Evolutionary conservation across 2,113 vertebrate species (phyloP), one percentile per base, ranked within the genome.

Genomic region (Scalopus aquaticus): DNA sequence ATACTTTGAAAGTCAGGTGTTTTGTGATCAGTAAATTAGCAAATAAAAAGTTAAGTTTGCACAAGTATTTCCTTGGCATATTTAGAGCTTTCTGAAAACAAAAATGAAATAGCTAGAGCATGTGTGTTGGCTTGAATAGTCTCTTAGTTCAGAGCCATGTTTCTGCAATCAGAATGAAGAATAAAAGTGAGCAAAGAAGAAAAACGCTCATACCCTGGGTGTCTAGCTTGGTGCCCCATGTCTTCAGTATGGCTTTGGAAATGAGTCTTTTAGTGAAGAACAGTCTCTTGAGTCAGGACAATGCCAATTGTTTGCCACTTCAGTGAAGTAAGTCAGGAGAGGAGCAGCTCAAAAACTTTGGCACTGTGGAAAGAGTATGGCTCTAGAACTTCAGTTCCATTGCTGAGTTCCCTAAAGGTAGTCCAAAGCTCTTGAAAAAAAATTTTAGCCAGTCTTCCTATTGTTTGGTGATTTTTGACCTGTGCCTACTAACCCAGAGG

Each of bases 301-400:
- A 35, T 96, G 78, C 64, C 91, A 91, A 49, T 35, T 67, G 17
- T 88, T 84, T 88, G 86, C 83, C 54, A 85, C n/a, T 90, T 91
- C 11, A 88, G 60, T 35, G 62, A 79, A 72, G 58, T 9, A 91
- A 35, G 17, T 51, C 80, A 69, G 64, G 58, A 85, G 73, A 94
- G 32, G 89, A 88, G 86, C 89, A 88, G 76, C 83, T 82, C 81
- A 83, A 3, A 74, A 76, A 88, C 74, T 91, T 93, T 97, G 96
- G 96, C 95, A 97, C 96, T 84, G 15, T 46, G 78, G 69, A 64
- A 92, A 90, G 65, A 78, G 58, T 85, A 93, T 90, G 91, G 94
- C 94, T 97, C 72, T 81, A 73, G 51, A 95, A 94, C 67, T 67
- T 88, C 1, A 92, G 76, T 89, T 91, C 70, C 30, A 81, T 51